These are phyloP conservation scores for Ephestia elutella DNA, from an alignment of 1,140 invertebrate genomes.

Conservation along the genomic window DNA sequence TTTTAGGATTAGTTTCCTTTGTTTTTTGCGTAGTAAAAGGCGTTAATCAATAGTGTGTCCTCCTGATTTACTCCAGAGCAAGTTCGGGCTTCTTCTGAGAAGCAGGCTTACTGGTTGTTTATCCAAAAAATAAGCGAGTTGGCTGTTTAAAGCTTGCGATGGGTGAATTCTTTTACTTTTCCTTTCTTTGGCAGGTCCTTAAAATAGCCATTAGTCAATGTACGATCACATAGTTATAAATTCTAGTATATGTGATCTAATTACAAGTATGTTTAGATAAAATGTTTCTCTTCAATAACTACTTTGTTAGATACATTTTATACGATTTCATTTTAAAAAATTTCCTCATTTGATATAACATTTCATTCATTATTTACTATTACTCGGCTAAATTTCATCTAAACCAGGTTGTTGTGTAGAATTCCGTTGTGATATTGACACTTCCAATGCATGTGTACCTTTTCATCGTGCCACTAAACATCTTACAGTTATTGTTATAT, in stretches of 20 bases:
- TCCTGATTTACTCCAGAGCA: conserved; percentile 44
- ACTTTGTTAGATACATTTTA: no score
- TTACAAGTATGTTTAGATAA: no score
- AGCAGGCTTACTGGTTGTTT: conserved; percentile 49
- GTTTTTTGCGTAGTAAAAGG: conserved; percentile 26
- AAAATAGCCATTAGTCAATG: neutral
- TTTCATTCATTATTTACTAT: no score
- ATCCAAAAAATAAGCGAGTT: conserved; percentile 50
- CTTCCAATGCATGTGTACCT: conserved; percentile 32
- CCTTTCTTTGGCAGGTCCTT: conserved; percentile 27
- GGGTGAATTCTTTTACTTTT: conserved; percentile 54
- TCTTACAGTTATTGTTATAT: conserved; percentile 65
- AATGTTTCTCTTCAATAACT: no score
- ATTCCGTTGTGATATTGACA: conserved; percentile 58
- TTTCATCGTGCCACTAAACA: conserved; percentile 47
- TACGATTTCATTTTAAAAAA: no score
- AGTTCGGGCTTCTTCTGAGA: conserved; percentile 56
- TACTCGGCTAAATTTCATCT: neutral
- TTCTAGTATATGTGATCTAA: no score
- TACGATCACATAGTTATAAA: no score
- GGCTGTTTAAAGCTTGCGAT: conserved; percentile 48
- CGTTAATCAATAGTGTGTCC: conserved; percentile 61
- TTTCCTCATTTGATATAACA: no score
- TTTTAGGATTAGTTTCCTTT: conserved; percentile 5
- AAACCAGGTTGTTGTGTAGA: conserved; percentile 26